Base-by-base conservation (phyloP, 2,797 vertebrate species). In the Karalla daura region DNA sequence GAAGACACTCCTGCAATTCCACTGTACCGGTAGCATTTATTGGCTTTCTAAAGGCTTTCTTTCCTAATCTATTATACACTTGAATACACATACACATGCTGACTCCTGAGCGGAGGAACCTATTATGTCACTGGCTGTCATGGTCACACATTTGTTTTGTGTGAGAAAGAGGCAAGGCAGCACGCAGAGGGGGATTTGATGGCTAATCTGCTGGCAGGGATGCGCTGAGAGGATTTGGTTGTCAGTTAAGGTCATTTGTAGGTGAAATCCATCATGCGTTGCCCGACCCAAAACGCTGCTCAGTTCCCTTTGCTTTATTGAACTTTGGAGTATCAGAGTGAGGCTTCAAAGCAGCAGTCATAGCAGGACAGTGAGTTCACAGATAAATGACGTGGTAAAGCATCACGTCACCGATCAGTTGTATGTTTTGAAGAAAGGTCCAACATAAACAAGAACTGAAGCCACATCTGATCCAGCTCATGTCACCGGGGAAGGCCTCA, bases 111-210 rank as follows among this genome's bases (percentile, higher is more conserved):
- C n/a, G 30, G n/a, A 47, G 62, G 70, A 55, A 36, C 60, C 5
- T 53, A 18, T 69, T 70, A 52, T 70, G 67, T 81, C 73, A 60
- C n/a, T 36, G 37, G 36, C 55, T 68, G 65, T 67, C 58, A 63
- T 17, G 11, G 17, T 63, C 72, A 40, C 62, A 70, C 49, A 28
- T 72, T 65, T 66, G 63, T 72, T 37, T 74, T 74, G 59, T 69
- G 46, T 60, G 37, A 82, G 47, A 56, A 61, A 49, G 54, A 68
- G 46, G 62, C 45, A 49, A 33, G 61, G 55, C 64, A 62, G 51
- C 58, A 65, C 46, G 53, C 62, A 43, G 36, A 65, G 44, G 55
- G 56, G 67, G 75, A 67, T 71, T 74, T 73, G 58, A 40, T 58
- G 49, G 62, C 56, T 71, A 71, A 78, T 76, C 69, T 53, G 50